A percentile compares a stretch with the other conserved stretches of the same genome.
These are phyloP conservation scores for Nyctibius grandis DNA, from an alignment of 2,797 vertebrate species.

Conservation along the genomic window DNA sequence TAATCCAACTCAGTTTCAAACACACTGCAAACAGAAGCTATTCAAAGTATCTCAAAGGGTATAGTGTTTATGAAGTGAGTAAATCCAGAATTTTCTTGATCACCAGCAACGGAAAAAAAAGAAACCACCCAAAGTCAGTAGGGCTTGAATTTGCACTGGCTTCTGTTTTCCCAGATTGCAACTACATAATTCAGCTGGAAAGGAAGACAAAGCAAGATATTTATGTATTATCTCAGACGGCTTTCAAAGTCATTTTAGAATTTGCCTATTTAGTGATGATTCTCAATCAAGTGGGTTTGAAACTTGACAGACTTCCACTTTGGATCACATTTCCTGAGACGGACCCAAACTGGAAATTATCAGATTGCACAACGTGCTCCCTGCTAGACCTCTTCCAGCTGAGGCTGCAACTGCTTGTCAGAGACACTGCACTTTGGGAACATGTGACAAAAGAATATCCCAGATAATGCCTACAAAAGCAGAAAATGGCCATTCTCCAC, in stretches of 20 bases:
- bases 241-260: conserved; percentile 9
- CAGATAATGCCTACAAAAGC: background rate
- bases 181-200: background rate
- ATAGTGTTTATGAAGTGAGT: background rate
- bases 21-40: background rate
- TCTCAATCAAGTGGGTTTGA: conserved; percentile 15
- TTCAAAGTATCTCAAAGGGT: background rate
- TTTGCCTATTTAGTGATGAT: background rate
- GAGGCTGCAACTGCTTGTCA: background rate
- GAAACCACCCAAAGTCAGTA: background rate
- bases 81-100: conserved; percentile 14
- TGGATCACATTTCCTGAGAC: background rate
- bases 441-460: background rate
- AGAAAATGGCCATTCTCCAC: background rate
- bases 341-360: background rate
- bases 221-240: background rate
- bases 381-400: background rate
- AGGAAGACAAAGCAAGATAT: background rate
- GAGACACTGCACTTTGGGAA: background rate
- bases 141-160: background rate
- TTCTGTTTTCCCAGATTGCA: background rate
- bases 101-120: background rate
- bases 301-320: conserved; percentile 12
- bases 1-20: background rate
- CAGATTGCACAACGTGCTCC: background rate